Conservation (phyloP, 2,113 vertebrate species). For the Anarrhichthys ocellatus region DNA sequence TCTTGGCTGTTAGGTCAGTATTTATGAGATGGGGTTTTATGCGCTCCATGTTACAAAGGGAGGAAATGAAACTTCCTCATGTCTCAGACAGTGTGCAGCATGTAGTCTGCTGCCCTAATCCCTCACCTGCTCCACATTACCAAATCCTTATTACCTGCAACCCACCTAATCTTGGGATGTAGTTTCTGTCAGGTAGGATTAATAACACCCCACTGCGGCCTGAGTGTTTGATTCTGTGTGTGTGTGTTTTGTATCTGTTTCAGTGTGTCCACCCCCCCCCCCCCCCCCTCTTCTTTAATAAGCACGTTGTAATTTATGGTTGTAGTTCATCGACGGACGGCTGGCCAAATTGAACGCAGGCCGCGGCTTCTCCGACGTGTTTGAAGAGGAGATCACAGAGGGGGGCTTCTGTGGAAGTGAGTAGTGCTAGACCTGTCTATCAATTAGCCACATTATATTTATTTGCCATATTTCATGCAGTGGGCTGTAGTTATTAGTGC, state of each 20-base stretch:
- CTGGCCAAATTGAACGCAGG: constrained; percentile 96
- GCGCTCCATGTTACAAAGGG: constrained; percentile 75
- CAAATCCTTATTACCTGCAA: constrained; percentile 77
- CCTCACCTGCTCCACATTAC: constrained; percentile 84
- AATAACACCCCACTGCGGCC: constrained; percentile 71
- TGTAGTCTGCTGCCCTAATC: constrained; percentile 78
- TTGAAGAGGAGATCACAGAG: constrained; percentile 98
- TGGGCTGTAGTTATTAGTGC: not conserved
- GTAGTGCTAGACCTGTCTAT: constrained; percentile 68
- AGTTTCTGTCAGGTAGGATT: constrained; percentile 78
- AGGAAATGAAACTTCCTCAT: constrained; percentile 85
- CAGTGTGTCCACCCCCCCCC: constrained; percentile 30
- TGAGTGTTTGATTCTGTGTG: constrained; percentile 59
- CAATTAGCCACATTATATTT: constrained; percentile 62
- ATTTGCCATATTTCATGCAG: constrained; percentile 51
- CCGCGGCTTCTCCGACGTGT: constrained; percentile 93
- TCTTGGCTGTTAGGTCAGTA: constrained; percentile 65
- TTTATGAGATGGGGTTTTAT: constrained; percentile 82
- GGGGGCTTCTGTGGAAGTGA: constrained; percentile 96
- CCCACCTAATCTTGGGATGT: constrained; percentile 73
- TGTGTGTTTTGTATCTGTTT: constrained; percentile 51
- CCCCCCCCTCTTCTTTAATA: constrained; percentile 72
- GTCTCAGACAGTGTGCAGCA: constrained; percentile 72
- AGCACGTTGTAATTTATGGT: constrained; percentile 83
- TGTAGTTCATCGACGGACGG: constrained; percentile 97